A percentile compares a stretch with the other conserved stretches of the same genome.
phyloP scores from a whole-genome alignment of 2,113 vertebrate species.

The Leptobrachium ailaonicum region DNA sequence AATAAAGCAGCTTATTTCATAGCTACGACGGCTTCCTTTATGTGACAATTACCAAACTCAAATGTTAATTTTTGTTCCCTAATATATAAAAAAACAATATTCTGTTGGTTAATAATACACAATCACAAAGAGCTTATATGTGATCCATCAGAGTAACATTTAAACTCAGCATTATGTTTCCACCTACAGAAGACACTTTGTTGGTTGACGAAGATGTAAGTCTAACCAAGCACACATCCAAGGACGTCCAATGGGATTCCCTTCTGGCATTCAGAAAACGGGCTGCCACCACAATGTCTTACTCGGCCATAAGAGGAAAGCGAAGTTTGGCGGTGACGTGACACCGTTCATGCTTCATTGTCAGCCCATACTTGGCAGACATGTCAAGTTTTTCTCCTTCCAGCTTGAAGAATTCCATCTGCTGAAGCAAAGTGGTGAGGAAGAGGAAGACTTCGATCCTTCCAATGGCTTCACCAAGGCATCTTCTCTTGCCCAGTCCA shows the following conservation, averaged over 20 bases:
- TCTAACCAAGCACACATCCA: not conserved
- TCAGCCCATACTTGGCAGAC: slow-evolving; percentile 84
- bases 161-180: not conserved
- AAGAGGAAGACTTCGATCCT: slow-evolving; percentile 87
- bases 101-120: not conserved
- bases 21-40: slow-evolving; percentile 14
- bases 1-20: not conserved
- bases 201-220: not conserved
- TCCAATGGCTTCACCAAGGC: slow-evolving; percentile 84
- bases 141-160: not conserved
- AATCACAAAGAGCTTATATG: not conserved
- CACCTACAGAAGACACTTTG: not conserved
- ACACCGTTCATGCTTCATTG: slow-evolving; percentile 83
- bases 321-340: slow-evolving; percentile 67
- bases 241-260: not conserved
- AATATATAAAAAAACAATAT: not conserved
- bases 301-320: not conserved
- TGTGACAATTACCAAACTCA: not conserved
- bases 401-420: slow-evolving; percentile 68
- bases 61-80: not conserved
- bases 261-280: not conserved
- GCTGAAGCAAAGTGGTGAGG: slow-evolving; percentile 81
- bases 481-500: slow-evolving; percentile 84
- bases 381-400: slow-evolving; percentile 70
- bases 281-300: not conserved